Percentiles rank a stretch among this genome's conserved stretches.
Conservation (phyloP, 2,888 invertebrate species). For the Tetanocera ferruginea region DNA sequence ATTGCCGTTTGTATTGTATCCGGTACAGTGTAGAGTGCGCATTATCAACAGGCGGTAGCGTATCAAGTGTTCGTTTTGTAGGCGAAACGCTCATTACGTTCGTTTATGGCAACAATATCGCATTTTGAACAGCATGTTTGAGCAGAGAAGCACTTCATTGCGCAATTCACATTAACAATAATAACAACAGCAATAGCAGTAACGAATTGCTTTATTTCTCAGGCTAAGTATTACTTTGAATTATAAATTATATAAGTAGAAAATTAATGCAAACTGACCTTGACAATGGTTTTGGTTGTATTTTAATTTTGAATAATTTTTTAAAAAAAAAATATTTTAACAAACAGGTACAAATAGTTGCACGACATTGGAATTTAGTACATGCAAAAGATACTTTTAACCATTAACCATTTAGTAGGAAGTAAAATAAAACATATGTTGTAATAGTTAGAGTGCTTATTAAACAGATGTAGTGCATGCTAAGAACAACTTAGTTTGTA, state of each 20-base stretch:
- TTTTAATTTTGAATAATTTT: neutral
- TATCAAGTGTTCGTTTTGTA: neutral
- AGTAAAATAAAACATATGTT: neutral
- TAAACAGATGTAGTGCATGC: no score
- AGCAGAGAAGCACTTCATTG: neutral
- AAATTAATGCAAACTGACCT: neutral
- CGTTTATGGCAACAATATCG: neutral
- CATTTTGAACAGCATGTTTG: neutral
- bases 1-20: no score
- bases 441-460: neutral
- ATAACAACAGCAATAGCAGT: neutral
- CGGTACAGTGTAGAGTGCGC: no score
- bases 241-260: no score
- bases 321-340: no score
- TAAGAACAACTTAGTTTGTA: no score
- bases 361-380: neutral
- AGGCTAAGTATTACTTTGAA: no score
- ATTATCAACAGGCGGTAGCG: no score
- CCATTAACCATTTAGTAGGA: no score
- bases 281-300: neutral
- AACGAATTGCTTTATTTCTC: no score
- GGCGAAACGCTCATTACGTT: neutral
- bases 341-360: no score
- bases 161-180: slow-evolving; percentile 1
- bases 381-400: neutral